A percentile compares a stretch with the other conserved stretches of the same genome.
Conservation (phyloP, 53 echinoderm and acorn worm genomes). For the Temnopleurus reevesii region DNA sequence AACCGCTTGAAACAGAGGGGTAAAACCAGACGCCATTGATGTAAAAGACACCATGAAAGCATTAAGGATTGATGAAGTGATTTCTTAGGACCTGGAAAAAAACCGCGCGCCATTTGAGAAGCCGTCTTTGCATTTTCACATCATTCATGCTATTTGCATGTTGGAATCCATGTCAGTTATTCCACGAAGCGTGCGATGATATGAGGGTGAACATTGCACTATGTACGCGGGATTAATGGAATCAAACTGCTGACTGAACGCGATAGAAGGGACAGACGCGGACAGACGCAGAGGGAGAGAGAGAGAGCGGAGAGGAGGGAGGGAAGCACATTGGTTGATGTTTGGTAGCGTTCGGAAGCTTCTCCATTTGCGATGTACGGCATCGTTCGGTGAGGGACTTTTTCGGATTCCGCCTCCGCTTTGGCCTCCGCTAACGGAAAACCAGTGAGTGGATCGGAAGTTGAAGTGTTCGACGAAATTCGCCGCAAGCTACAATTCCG, state of each 20-base stretch:
- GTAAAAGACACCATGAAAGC: neutral
- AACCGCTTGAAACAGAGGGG: neutral
- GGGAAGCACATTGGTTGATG: no score
- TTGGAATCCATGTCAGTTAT: neutral
- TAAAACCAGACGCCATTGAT: neutral
- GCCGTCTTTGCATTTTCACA: neutral
- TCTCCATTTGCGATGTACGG: neutral
- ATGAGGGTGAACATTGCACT: neutral
- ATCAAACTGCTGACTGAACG: neutral
- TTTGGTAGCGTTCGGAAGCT: neutral
- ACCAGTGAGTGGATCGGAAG: neutral
- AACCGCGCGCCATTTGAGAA: neutral
- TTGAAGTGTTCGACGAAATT: neutral
- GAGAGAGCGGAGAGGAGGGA: neutral
- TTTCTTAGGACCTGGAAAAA: no score
- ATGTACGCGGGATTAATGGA: neutral
- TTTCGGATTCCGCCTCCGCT: neutral
- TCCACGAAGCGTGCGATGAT: neutral
- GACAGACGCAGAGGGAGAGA: neutral
- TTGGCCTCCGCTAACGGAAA: no score
- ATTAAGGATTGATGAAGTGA: conserved; percentile 17
- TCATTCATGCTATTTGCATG: conserved; percentile 1
- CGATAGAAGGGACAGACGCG: neutral
- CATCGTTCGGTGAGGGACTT: neutral
- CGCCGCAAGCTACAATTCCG: neutral